These are phyloP conservation scores for Orthonyx spaldingii DNA, from an alignment of 2,113 vertebrate genomes.

Conservation along the genomic window DNA sequence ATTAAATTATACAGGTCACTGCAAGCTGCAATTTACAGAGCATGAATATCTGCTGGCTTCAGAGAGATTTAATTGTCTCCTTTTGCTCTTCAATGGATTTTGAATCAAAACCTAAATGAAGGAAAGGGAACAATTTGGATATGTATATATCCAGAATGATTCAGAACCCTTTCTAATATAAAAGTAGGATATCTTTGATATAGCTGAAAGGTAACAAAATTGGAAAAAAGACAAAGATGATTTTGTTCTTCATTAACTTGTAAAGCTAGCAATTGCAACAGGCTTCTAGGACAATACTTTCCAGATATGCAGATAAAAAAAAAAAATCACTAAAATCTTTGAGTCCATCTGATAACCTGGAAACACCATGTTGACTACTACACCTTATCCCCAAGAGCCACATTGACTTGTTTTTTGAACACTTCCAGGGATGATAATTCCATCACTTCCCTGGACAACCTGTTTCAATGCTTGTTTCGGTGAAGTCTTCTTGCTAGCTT, in stretches of 20 bases:
- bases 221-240: not conserved
- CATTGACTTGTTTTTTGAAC: not conserved
- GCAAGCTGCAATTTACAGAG: not conserved
- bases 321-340: not conserved
- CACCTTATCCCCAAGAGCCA: not conserved
- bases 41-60: not conserved
- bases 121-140: not conserved
- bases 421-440: not conserved
- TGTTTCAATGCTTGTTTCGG: not conserved
- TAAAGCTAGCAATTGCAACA: not conserved
- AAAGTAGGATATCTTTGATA: not conserved
- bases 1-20: not conserved
- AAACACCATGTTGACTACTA: too few species aligned
- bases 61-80: not conserved
- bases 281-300: not conserved
- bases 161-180: not conserved
- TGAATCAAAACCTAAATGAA: not conserved
- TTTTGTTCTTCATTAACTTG: not conserved
- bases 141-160: not conserved
- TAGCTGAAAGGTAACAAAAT: not conserved
- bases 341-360: not conserved
- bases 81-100: not conserved
- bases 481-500: accelerated
- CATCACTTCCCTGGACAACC: not conserved
- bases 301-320: not conserved